Conservation (phyloP, 2,113 vertebrate species). For the Emberiza fucata region DNA sequence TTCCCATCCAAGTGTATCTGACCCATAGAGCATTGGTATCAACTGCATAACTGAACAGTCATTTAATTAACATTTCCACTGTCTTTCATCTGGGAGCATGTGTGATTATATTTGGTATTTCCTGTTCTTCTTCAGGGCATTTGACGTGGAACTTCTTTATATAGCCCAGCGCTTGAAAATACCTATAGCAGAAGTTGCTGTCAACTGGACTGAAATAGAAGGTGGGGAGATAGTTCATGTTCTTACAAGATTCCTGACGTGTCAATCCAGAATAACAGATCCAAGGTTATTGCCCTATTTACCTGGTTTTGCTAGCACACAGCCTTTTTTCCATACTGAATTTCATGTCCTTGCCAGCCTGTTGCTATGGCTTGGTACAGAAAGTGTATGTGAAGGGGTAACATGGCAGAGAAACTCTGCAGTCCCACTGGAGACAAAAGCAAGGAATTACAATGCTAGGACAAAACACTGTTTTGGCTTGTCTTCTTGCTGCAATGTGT, state of each 20-base stretch:
- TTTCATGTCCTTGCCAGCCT: neutral
- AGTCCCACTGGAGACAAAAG: neutral
- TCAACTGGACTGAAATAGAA: constrained; percentile 99
- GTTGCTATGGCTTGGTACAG: neutral
- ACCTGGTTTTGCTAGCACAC: neutral
- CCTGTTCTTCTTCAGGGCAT: constrained; percentile 82
- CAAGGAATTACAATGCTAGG: neutral
- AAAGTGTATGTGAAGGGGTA: neutral
- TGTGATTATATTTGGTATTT: constrained; percentile 31
- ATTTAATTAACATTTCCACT: constrained; percentile 18
- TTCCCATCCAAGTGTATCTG: neutral
- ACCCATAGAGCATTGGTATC: neutral
- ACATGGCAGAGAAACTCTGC: neutral
- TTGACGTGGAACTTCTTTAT: constrained; percentile 95
- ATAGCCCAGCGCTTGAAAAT: constrained; percentile 91
- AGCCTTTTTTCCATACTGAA: neutral
- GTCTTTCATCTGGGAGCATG: constrained; percentile 30
- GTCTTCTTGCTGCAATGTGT: neutral
- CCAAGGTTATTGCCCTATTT: neutral
- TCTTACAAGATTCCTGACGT: neutral
- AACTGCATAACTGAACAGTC: neutral
- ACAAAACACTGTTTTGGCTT: neutral
- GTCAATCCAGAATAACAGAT: neutral
- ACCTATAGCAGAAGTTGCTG: constrained; percentile 92
- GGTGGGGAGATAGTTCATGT: constrained; percentile 69